Evolutionary conservation across 2,113 vertebrate genomes (phyloP), one percentile per base, ranked within the genome.

Genomic region (Eulemur macaco): DNA sequence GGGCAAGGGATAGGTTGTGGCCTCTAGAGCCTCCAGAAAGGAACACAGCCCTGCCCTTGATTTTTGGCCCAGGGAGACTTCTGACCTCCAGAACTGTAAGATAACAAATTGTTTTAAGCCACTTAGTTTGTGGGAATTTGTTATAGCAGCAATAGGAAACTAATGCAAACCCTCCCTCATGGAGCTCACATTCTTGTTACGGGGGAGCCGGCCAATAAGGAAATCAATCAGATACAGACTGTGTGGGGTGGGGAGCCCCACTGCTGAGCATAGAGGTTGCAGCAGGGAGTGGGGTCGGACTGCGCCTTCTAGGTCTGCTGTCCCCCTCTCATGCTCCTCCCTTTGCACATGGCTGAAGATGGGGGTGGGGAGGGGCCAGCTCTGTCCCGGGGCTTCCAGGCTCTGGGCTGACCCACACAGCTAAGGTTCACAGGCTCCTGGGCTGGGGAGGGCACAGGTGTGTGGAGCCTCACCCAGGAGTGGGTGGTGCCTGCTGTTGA

Each of bases 331-430:
- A 5, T 11, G 29, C 4, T 47, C 91, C 45, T 58, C 42, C 21
- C 8, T 21, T 25, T 39, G 29, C 60, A 18, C 25, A 23, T 11
- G 6, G 3, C 84, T 15, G 47, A 14, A 66, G 52, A 39, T 54
- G 52, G 52, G 52, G 52, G 4, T 0, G 3, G 1, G 23, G 20
- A 3, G 7, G 1, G 23, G 15, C 6, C 14, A 39, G 42, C 31
- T 71, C 31, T 4, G 7, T 25, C 78, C 12, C 1, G 1, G 25
- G 9, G 58, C 50, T 82, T 29, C 52, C 27, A 34, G 60, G 37
- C 60, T 37, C n/a, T 27, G 58, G 50, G 31, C 9, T 66, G 86
- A 29, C 25, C n/a, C 12, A 17, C 42, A 29, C 12, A 27, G 68
- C 68, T 11, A 0, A 50, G 37, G 21, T 5, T 78, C 68, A 0